Evolutionary conservation across 2,113 vertebrate species (phyloP), one percentile per base, ranked within the genome.

Genomic region (Cyanoramphus novaezelandiae): DNA sequence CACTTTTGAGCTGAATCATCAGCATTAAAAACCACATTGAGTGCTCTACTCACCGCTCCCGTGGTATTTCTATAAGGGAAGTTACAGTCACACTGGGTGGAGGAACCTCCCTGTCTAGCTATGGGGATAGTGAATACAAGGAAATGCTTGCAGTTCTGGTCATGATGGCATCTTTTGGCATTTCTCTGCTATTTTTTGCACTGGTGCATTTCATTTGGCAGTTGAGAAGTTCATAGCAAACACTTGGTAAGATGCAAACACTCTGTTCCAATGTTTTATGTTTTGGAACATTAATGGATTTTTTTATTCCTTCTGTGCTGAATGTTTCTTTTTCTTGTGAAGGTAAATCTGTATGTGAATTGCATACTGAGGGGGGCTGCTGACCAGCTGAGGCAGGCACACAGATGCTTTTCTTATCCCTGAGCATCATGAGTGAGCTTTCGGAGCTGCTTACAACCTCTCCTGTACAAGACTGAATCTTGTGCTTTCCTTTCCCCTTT

Each of bases 61-160:
- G 3, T 94, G 96, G 96, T 94, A 89, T 95, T 97, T 96, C 95
- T 97, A 37, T 92, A 94, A 94, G 92, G 95, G 93, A 96, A 97
- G 92, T 96, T 84, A 64, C 86, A 96, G 93, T 95, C 96, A 96
- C 95, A 41, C 92, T 87, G 93, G 88, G 86, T 91, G 93, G 96
- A 96, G 96, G 83, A 96, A 95, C 93, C 96, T 96, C 95, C 95
- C 96, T 94, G 95, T 97, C 95, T 97, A 94, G 95, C 95, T 95
- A 89, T 93, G 96, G 95, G 96, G 67, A 63, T 25, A 69, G 83
- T 96, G 95, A 97, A 96, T 96, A 96, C 96, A 87, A 97, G 96
- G 96, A 97, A 97, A 96, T 97, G 92, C 91, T 97, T 97, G 96
- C 70, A 88, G 96, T 97, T 95, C 95, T 96, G 95, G 88, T n/a